A percentile compares a stretch with the other conserved stretches of the same genome.
Conservation (phyloP, 2,113 vertebrate species). For the Canis aureus region DNA sequence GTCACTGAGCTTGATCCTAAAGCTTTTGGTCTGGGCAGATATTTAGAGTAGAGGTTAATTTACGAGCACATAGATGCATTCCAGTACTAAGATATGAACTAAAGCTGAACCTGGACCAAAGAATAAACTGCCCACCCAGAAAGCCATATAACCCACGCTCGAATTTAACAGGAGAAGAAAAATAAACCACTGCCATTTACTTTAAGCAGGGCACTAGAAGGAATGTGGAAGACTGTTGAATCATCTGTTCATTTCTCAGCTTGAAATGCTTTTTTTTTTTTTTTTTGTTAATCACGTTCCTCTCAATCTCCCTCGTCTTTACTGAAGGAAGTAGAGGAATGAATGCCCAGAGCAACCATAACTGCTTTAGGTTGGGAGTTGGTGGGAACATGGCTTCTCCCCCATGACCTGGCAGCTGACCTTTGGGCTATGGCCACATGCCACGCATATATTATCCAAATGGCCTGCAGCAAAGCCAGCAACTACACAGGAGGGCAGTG, state of each 20-base stretch:
- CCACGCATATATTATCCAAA: slow-evolving; percentile 28
- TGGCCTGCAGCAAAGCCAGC: not conserved
- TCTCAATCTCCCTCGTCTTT: not conserved
- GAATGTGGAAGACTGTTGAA: slow-evolving; percentile 34
- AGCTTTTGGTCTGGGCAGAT: not conserved
- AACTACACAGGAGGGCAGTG: not conserved
- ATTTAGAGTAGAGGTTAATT: not conserved
- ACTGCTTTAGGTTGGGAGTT: not conserved
- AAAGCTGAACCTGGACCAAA: slow-evolving; percentile 53
- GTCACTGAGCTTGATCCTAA: not conserved
- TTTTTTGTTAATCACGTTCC: not conserved
- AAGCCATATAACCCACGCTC: not conserved
- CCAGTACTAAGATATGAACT: not conserved
- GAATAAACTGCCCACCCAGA: slow-evolving; percentile 26
- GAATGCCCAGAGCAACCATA: not conserved
- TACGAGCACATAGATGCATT: not conserved
- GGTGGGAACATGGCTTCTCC: not conserved
- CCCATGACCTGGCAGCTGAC: not conserved
- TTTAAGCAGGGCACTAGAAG: not conserved
- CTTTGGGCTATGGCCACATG: not conserved
- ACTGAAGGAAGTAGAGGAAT: not conserved
- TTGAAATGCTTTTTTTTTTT: not conserved
- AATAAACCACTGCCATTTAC: slow-evolving; percentile 35
- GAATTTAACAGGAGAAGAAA: slow-evolving; percentile 54
- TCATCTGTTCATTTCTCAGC: slow-evolving; percentile 34